These are phyloP conservation scores for Marmota monax DNA, from an alignment of 2,113 vertebrate genomes.

Conservation along the genomic window DNA sequence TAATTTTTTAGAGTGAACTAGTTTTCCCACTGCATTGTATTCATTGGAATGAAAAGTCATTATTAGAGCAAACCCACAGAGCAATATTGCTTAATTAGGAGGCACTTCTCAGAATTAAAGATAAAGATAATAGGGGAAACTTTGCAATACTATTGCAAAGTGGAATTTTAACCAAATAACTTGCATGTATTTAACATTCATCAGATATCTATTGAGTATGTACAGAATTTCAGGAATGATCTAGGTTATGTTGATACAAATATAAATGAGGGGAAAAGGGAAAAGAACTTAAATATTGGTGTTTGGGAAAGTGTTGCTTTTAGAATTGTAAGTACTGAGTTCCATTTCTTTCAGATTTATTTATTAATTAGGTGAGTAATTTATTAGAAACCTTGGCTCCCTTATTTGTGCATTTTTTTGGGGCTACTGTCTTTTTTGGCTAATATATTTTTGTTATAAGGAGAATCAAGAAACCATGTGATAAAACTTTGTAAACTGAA, in stretches of 20 bases:
- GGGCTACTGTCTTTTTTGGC: neutral
- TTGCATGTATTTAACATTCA: neutral
- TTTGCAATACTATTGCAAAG: neutral
- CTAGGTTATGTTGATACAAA: neutral
- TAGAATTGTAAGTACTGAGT: neutral
- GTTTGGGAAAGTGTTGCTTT: neutral
- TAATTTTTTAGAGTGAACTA: slow-evolving; percentile 67
- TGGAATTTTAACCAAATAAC: slow-evolving; percentile 18
- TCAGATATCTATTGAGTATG: neutral
- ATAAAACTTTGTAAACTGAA: neutral
- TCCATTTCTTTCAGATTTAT: neutral
- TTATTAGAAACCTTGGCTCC: neutral
- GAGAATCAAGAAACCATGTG: neutral
- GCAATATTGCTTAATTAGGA: neutral
- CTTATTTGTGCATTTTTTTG: neutral
- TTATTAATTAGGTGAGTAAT: neutral
- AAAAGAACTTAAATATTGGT: neutral
- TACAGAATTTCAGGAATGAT: neutral
- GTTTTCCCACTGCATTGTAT: slow-evolving; percentile 65
- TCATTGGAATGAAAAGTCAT: slow-evolving; percentile 73
- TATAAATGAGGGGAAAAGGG: neutral
- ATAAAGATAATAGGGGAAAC: neutral
- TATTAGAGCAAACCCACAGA: slow-evolving; percentile 63
- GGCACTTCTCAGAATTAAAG: slow-evolving; percentile 32
- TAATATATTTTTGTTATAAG: neutral